Percentiles rank a stretch among this genome's conserved stretches.
These are phyloP conservation scores for Gastrophryne carolinensis DNA, from an alignment of 2,797 vertebrate species.

Conservation along the genomic window DNA sequence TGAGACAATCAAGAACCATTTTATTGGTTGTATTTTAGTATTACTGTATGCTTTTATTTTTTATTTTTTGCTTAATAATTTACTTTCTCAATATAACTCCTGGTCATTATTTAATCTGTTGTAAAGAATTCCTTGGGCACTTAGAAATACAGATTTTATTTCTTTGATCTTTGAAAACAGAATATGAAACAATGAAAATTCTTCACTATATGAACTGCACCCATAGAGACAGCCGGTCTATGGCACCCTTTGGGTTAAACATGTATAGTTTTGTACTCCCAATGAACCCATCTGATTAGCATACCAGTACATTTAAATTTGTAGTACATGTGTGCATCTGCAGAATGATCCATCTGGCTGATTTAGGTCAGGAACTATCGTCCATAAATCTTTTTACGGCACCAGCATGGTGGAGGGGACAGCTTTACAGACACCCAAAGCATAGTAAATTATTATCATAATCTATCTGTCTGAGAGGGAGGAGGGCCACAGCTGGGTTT, in stretches of 20 bases:
- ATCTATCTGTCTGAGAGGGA: constrained; percentile 7
- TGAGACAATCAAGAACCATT: too few species aligned
- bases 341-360: constrained; percentile 39
- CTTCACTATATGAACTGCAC: too few species aligned
- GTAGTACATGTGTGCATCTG: constrained; percentile 27
- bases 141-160: too few species aligned
- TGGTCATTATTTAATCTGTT: too few species aligned
- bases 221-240: not conserved
- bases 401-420: constrained; percentile 25
- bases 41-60: too few species aligned
- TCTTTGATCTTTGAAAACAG: too few species aligned
- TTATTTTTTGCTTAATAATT: too few species aligned
- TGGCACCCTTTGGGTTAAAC: constrained; percentile 1
- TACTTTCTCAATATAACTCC: too few species aligned
- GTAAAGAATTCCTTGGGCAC: too few species aligned
- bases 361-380: constrained; percentile 20
- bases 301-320: constrained; percentile 28
- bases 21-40: too few species aligned
- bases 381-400: constrained; percentile 40
- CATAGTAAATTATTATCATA: constrained; percentile 21
- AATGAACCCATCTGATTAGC: constrained; percentile 47
- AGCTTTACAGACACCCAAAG: constrained; percentile 21
- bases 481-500: constrained; percentile 13
- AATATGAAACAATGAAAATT: too few species aligned
- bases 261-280: constrained; percentile 27